Percentiles rank a stretch among this genome's conserved stretches.
Conservation (phyloP, 2,797 vertebrate species). For the Mallotus villosus region DNA sequence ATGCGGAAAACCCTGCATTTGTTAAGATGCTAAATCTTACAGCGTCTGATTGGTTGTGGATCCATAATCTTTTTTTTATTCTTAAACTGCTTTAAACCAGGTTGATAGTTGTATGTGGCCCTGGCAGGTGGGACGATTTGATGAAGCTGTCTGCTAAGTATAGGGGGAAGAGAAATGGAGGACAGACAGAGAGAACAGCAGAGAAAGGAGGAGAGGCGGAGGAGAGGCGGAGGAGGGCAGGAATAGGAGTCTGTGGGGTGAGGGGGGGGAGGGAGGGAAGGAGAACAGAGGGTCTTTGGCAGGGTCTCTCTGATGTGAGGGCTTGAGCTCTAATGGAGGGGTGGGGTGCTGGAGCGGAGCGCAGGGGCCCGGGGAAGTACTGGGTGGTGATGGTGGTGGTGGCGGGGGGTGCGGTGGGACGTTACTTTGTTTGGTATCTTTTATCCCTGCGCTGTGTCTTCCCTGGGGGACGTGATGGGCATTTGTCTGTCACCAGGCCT, state of each 20-base stretch:
- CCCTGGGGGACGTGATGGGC: constrained; percentile 43
- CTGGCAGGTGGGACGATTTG: constrained; percentile 18
- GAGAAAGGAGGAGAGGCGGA: constrained; percentile 22
- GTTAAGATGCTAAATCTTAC: too few relatives aligned
- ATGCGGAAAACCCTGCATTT: too few relatives aligned
- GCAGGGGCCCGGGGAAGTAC: background rate
- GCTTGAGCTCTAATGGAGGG: constrained; percentile 7
- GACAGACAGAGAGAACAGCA: too few relatives aligned
- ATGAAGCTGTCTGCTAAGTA: constrained; percentile 30
- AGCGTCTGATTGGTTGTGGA: too few relatives aligned
- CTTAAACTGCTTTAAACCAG: too few relatives aligned
- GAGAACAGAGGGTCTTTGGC: constrained; percentile 46
- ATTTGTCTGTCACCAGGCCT: constrained; percentile 65
- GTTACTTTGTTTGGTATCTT: constrained; percentile 16
- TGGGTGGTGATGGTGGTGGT: background rate
- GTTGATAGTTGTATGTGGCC: too few relatives aligned
- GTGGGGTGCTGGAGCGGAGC: background rate
- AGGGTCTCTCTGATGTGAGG: constrained; percentile 42
- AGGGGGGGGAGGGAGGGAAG: constrained; percentile 31
- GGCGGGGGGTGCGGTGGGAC: too few relatives aligned
- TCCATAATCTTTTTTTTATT: too few relatives aligned
- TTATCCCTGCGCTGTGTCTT: constrained; percentile 45
- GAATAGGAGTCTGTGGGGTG: constrained; percentile 10
- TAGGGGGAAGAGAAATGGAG: constrained; percentile 28
- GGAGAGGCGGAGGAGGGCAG: constrained; percentile 28